Evolutionary conservation across 1,140 invertebrate species (phyloP).

Genomic region (Pachypeltis micranthus): DNA sequence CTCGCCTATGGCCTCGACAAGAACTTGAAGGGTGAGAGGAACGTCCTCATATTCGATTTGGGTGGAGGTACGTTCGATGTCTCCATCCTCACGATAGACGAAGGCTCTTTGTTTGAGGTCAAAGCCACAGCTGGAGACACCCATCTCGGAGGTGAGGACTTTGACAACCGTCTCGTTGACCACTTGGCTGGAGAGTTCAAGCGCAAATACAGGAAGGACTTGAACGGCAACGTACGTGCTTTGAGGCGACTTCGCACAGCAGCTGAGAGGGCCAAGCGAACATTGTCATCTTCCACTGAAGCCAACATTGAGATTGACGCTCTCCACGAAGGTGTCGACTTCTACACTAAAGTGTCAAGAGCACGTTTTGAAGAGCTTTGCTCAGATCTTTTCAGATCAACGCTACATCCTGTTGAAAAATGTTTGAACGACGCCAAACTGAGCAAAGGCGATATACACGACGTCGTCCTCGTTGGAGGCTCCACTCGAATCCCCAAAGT

Average conservation of each 20-base stretch:
- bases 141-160: constrained; percentile 69
- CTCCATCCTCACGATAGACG: constrained; percentile 73
- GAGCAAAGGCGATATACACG: constrained; percentile 51
- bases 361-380: constrained; percentile 74
- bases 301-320: constrained; percentile 59
- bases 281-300: constrained; percentile 60
- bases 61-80: constrained; percentile 74
- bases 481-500: constrained; percentile 50
- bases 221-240: constrained; percentile 37
- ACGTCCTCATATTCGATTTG: constrained; percentile 61
- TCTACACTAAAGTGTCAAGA: constrained; percentile 56
- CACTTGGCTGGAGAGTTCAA: constrained; percentile 50
- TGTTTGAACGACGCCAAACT: constrained; percentile 54
- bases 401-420: constrained; percentile 43
- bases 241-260: constrained; percentile 43
- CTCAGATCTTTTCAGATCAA: constrained; percentile 56
- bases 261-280: constrained; percentile 66
- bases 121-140: constrained; percentile 56
- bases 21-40: constrained; percentile 62
- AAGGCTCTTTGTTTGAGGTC: constrained; percentile 65
- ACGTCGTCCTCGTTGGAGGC: constrained; percentile 58
- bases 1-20: constrained; percentile 75
- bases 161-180: constrained; percentile 69
- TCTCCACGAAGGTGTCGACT: constrained; percentile 55
- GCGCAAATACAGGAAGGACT: constrained; percentile 40